phyloP scores from a whole-genome alignment of 2,888 invertebrate genomes.

The Phorcus lineatus region DNA sequence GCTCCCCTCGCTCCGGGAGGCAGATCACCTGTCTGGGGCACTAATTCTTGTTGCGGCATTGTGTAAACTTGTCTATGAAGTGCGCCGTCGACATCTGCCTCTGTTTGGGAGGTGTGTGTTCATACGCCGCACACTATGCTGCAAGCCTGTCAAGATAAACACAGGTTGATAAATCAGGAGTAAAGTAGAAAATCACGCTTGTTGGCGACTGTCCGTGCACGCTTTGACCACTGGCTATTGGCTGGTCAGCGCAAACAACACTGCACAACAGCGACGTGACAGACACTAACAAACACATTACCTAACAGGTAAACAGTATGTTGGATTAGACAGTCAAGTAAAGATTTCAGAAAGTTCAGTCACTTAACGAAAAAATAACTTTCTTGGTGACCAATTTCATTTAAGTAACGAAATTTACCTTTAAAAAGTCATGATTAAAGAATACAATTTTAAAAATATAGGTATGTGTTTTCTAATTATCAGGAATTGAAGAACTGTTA shows the following conservation, averaged over 20 bases:
- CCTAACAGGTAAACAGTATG: neutral
- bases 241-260: conserved; percentile 17
- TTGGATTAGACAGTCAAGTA: neutral
- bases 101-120: conserved; percentile 1
- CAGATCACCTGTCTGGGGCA: conserved; percentile 13
- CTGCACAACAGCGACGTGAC: neutral
- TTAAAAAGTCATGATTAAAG: no score
- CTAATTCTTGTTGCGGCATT: conserved; percentile 14
- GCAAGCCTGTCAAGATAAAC: conserved; percentile 18
- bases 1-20: neutral
- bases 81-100: conserved; percentile 20
- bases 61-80: conserved; percentile 20
- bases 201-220: neutral
- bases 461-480: no score
- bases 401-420: no score
- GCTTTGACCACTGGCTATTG: neutral
- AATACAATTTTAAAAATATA: no score
- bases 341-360: neutral
- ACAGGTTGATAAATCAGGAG: neutral
- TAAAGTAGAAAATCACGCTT: neutral
- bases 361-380: neutral
- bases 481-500: no score
- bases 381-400: neutral
- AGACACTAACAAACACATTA: neutral
- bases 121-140: neutral